Evolutionary conservation across 2,888 invertebrate genomes (phyloP), one percentile per base, ranked within the genome.

Genomic region (Mesorhabditis spiculigera): DNA sequence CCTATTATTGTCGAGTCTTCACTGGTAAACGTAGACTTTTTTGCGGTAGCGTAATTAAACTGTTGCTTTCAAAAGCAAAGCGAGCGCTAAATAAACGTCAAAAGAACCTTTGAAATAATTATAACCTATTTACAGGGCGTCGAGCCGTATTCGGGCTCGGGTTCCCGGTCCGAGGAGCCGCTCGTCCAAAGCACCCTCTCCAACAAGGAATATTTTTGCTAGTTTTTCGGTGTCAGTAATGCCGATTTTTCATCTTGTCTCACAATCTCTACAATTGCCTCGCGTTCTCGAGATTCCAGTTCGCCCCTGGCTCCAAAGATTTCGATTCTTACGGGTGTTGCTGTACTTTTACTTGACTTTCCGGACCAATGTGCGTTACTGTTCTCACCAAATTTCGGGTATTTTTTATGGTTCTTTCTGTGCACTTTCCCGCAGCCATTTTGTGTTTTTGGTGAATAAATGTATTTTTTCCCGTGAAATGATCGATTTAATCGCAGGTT

Each of bases 191-290:
- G 58, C 58, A 50, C 58, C n/a, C 58, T 50, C 63, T 63, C 28
- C n/a, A 63, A 63, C 41, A 63, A 63, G 41, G 63, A 63, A 28
- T 63, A 63, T 28, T 63, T 63, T 28, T 63, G 63, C 41, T 63
- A 28, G 41, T 2, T 1, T 28, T 28, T 28, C 28, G 63, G 6
- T 50, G 1, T 50, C 3, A 3, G 8, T 2, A 50, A 50, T 50
- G n/a, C n/a, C n/a, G 10, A 13, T 10, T n/a, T 50, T 50, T 50
- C n/a, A 2, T 50, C 58, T 50, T 50, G 58, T 50, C 3, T n/a
- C 1, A 13, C n/a, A 50, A 50, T 13, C 0, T 50, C 58, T 50
- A 50, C 58, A 13, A 13, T 50, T 28, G 28, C 28, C 28, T 28
- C 28, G 28, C 28, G 28, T 3, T 28, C 28, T 28, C 28, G 28